phyloP scores from a whole-genome alignment of 2,888 invertebrate species.

The Xylophagus ater region DNA sequence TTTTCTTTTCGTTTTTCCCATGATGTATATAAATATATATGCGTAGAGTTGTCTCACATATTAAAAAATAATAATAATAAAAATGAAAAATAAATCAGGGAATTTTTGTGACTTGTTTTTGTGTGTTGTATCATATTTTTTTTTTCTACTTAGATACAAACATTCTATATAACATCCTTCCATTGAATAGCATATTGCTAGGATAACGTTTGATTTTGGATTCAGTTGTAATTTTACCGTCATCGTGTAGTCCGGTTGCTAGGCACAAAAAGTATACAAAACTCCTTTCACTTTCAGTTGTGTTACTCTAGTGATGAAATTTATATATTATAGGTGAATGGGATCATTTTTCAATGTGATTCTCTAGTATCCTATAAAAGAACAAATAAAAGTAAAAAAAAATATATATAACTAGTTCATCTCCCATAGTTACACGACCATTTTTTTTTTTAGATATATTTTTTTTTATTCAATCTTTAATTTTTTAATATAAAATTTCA shows the following conservation, averaged over 20 bases:
- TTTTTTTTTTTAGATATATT: constrained; percentile 10
- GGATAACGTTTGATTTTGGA: constrained; percentile 39
- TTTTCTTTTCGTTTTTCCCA: too few relatives aligned
- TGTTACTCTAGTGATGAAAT: constrained; percentile 18
- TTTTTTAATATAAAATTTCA: background rate
- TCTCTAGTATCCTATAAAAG: constrained; percentile 15
- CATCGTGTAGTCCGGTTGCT: constrained; percentile 38
- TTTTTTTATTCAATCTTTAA: background rate
- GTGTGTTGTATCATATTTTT: too few relatives aligned
- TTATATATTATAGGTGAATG: constrained; percentile 20
- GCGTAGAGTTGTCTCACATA: too few relatives aligned
- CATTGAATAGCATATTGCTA: constrained; percentile 31
- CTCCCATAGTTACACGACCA: constrained; percentile 23
- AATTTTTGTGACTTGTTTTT: too few relatives aligned
- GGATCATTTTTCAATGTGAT: constrained; percentile 21
- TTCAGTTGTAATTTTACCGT: constrained; percentile 43
- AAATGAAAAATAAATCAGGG: too few relatives aligned
- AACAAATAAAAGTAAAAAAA: too few relatives aligned
- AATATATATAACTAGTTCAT: constrained; percentile 25
- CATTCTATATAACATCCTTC: too few relatives aligned
- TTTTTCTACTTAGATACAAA: too few relatives aligned
- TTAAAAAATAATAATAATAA: too few relatives aligned
- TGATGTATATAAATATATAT: too few relatives aligned
- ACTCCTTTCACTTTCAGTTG: constrained; percentile 24
- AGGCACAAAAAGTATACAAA: constrained; percentile 26